A percentile compares a stretch with the other conserved stretches of the same genome.
These are phyloP conservation scores for Anthophora plumipes DNA, from an alignment of 2,888 invertebrate species.

Conservation along the genomic window DNA sequence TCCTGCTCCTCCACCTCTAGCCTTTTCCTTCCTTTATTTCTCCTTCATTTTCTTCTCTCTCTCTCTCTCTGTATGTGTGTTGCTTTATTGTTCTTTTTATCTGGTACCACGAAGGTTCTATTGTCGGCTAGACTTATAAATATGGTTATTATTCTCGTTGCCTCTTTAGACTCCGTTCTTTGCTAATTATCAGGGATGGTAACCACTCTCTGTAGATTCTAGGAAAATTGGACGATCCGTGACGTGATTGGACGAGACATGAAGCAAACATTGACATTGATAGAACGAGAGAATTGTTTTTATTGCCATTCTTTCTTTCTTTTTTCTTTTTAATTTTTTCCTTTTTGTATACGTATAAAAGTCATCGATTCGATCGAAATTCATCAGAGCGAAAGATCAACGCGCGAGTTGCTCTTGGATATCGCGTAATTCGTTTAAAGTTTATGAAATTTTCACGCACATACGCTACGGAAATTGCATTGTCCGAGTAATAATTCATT, in stretches of 20 bases:
- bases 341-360: background rate
- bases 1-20: slow-evolving; percentile 24
- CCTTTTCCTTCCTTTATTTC: slow-evolving; percentile 7
- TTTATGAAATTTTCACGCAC: slow-evolving; percentile 31
- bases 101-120: slow-evolving; percentile 20
- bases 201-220: no score
- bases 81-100: slow-evolving; percentile 31
- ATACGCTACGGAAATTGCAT: slow-evolving; percentile 14
- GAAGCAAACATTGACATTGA: background rate
- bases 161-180: background rate
- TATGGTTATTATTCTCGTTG: slow-evolving; percentile 29
- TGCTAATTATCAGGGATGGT: slow-evolving; percentile 32
- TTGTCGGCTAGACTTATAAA: slow-evolving; percentile 47
- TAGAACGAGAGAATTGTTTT: background rate
- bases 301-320: background rate
- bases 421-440: slow-evolving; percentile 32
- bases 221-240: background rate
- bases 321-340: no score
- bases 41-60: no score
- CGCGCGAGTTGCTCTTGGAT: slow-evolving; percentile 20
- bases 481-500: slow-evolving; percentile 40
- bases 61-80: background rate
- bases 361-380: slow-evolving; percentile 30
- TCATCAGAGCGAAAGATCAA: slow-evolving; percentile 35
- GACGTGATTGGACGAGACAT: no score